phyloP scores from a whole-genome alignment of 2,797 vertebrate genomes.

The Gadopsis bispinosus region DNA sequence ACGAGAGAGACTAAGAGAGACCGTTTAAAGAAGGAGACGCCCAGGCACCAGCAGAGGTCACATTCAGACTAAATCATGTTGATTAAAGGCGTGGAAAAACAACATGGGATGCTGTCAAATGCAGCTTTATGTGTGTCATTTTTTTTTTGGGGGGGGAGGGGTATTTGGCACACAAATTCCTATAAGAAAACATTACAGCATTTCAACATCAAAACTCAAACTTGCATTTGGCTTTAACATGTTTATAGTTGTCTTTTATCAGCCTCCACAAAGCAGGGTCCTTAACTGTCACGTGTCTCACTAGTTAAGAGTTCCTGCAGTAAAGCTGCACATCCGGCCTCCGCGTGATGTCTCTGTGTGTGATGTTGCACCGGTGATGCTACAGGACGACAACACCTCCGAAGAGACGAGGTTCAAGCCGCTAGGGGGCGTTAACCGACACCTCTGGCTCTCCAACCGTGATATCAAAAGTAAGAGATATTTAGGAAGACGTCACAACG shows the following conservation, averaged over 20 bases:
- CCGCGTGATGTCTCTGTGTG: constrained; percentile 9
- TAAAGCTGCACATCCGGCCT: neutral
- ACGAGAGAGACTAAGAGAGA: neutral
- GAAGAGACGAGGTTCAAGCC: constrained; percentile 22
- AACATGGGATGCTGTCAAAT: neutral
- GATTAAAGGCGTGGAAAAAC: neutral
- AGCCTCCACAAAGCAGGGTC: neutral
- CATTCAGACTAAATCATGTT: neutral
- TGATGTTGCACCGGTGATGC: constrained; percentile 33
- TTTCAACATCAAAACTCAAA: neutral
- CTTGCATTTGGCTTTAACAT: neutral
- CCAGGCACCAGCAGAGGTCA: constrained; percentile 1
- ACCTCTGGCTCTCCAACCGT: constrained; percentile 25
- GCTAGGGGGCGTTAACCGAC: constrained; percentile 78
- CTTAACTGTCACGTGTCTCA: neutral
- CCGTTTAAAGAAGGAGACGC: neutral
- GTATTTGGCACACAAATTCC: neutral
- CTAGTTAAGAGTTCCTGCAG: neutral
- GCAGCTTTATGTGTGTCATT: neutral
- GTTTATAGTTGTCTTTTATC: neutral
- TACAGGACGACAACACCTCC: constrained; percentile 18
- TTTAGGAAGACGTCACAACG: neutral
- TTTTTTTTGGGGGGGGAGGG: neutral
- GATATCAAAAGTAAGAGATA: constrained; percentile 7
- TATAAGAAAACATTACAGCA: neutral